Evolutionary conservation across 2,888 invertebrate species (phyloP).

Genomic region (Drosophila neonasuta): DNA sequence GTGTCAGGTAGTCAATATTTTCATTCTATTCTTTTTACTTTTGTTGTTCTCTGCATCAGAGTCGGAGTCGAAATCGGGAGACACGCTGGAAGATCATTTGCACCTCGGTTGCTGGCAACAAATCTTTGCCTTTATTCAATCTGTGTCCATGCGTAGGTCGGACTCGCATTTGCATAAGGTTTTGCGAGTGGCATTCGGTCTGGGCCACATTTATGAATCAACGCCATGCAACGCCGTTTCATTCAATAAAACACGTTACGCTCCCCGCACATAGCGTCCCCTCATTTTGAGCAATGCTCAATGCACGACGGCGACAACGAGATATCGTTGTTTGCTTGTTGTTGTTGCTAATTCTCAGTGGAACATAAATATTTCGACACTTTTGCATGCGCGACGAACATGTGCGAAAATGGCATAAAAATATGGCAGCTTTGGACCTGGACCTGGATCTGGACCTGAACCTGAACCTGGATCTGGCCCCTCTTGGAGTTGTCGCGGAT

Average conservation of each 20-base stretch:
- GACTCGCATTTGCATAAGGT: slow-evolving; percentile 66
- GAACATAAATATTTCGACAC: slow-evolving; percentile 79
- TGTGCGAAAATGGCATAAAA: slow-evolving; percentile 73
- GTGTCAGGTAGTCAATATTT: slow-evolving; percentile 4
- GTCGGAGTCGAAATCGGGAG: background rate
- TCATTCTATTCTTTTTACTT: background rate
- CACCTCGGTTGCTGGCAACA: slow-evolving; percentile 72
- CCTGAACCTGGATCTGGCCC: slow-evolving; percentile 9
- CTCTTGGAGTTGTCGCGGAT: slow-evolving; percentile 36
- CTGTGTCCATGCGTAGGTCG: slow-evolving; percentile 71
- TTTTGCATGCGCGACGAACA: slow-evolving; percentile 73
- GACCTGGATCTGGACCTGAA: slow-evolving; percentile 2
- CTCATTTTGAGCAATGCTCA: slow-evolving; percentile 69
- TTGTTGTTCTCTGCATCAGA: slow-evolving; percentile 5
- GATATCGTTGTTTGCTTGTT: slow-evolving; percentile 30
- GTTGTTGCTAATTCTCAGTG: slow-evolving; percentile 64
- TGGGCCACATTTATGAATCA: slow-evolving; percentile 79
- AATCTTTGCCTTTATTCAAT: slow-evolving; percentile 73
- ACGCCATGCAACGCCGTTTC: slow-evolving; percentile 80
- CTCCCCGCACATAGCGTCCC: slow-evolving; percentile 16
- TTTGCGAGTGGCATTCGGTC: slow-evolving; percentile 35
- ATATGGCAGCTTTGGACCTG: slow-evolving; percentile 67
- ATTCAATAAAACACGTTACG: slow-evolving; percentile 79
- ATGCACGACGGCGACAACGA: slow-evolving; percentile 66
- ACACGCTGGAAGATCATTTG: slow-evolving; percentile 65